Evolutionary conservation across 1,140 invertebrate species (phyloP).

Genomic region (Gonioctena quinquepunctata): DNA sequence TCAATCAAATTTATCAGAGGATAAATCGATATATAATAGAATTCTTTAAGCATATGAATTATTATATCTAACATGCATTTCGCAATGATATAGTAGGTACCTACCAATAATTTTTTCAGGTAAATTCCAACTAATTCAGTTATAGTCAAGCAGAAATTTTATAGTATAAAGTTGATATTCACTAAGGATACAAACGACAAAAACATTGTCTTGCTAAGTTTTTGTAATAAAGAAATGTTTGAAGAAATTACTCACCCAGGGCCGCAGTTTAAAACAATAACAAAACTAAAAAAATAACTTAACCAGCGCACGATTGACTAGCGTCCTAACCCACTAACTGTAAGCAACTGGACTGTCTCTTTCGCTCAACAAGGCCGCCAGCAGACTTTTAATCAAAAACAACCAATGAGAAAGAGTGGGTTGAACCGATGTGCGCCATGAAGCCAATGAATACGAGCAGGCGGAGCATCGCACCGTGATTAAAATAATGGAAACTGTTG

Average conservation of each 20-base stretch:
- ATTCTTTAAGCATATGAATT: too few species aligned
- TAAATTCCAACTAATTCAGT: too few species aligned
- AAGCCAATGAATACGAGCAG: conserved; percentile 33
- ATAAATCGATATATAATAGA: too few species aligned
- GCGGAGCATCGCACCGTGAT: conserved; percentile 33
- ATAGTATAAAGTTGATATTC: too few species aligned
- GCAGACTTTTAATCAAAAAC: conserved; percentile 30
- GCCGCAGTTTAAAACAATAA: conserved; percentile 35
- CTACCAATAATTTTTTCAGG: too few species aligned
- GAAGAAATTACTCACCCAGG: conserved; percentile 43
- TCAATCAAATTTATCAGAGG: too few species aligned
- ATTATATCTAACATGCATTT: too few species aligned
- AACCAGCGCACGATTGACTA: conserved; percentile 27
- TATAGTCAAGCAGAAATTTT: too few species aligned
- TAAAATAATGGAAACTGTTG: conserved; percentile 54
- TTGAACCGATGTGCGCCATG: not conserved
- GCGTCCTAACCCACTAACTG: conserved; percentile 45
- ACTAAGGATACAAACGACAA: too few species aligned
- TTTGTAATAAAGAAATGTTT: too few species aligned
- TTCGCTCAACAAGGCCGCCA: conserved; percentile 24
- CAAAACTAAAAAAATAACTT: conserved; percentile 30
- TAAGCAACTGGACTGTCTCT: conserved; percentile 45
- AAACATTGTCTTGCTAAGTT: too few species aligned
- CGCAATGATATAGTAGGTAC: too few species aligned
- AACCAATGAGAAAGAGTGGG: conserved; percentile 23